phyloP scores from a whole-genome alignment of 2,797 vertebrate genomes.

The Eurystomus glaucurus region DNA sequence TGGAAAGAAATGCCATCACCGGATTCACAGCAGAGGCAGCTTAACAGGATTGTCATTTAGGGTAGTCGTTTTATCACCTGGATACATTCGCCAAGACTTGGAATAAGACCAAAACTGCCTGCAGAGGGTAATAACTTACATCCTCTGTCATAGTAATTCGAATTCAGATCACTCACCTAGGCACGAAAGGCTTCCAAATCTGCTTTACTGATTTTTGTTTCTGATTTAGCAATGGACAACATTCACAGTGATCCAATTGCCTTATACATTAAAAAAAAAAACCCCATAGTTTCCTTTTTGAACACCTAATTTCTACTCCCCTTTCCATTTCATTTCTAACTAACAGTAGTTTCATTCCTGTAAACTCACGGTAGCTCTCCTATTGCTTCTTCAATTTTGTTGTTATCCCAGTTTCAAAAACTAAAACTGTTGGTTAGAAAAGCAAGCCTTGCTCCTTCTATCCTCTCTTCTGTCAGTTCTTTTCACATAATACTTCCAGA shows the following conservation, averaged over 20 bases:
- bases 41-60: slow-evolving; percentile 32
- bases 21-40: not conserved
- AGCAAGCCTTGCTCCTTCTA: not conserved
- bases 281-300: not conserved
- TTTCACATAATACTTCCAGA: slow-evolving; percentile 17
- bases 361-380: not conserved
- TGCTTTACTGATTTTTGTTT: not conserved
- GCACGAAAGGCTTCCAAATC: not conserved
- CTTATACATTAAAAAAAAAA: not conserved
- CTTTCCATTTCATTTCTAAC: not conserved
- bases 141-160: not conserved
- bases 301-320: not conserved
- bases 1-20: not conserved
- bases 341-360: not conserved
- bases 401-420: not conserved
- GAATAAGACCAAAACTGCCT: slow-evolving; percentile 38
- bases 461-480: not conserved
- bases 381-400: not conserved
- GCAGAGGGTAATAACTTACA: slow-evolving; percentile 20
- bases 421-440: not conserved
- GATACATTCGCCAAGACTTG: slow-evolving; percentile 5
- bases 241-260: not conserved
- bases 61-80: slow-evolving; percentile 56
- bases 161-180: not conserved
- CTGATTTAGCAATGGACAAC: not conserved